A percentile compares a stretch with the other conserved stretches of the same genome.
phyloP scores from a whole-genome alignment of 2,113 vertebrate species.

The Clarias magur region DNA sequence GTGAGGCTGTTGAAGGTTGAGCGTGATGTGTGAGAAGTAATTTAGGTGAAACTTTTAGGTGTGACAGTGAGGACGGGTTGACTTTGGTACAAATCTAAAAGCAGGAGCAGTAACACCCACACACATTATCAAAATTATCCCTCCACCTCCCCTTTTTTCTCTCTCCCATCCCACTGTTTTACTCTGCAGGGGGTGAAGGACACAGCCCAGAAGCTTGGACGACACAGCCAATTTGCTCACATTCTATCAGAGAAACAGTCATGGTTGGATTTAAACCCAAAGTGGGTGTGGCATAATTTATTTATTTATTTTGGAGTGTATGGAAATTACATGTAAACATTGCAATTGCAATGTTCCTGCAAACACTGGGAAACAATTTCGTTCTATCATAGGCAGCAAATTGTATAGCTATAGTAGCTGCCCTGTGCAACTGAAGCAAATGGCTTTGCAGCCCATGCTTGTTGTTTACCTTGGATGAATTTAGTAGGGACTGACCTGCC shows the following conservation, averaged over 20 bases:
- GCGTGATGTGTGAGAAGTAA: constrained; percentile 21
- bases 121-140: constrained; percentile 29
- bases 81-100: constrained; percentile 26
- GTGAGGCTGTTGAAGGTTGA: constrained; percentile 23
- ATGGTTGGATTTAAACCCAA: neutral
- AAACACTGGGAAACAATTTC: neutral
- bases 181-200: constrained; percentile 19
- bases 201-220: constrained; percentile 5
- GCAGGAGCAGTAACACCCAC: neutral
- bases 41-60: constrained; percentile 25
- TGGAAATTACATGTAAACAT: neutral
- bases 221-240: constrained; percentile 4
- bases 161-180: neutral
- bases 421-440: too few species aligned
- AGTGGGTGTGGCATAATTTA: neutral
- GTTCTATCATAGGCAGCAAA: too few species aligned
- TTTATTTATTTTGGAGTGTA: neutral
- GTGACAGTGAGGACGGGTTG: constrained; percentile 13
- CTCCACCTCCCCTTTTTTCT: neutral
- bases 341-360: neutral
- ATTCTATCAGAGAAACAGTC: constrained; percentile 2
- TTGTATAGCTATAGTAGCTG: too few species aligned
- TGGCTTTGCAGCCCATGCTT: too few species aligned
- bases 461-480: too few species aligned
- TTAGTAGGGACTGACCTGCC: too few species aligned